phyloP scores from a whole-genome alignment of 2,888 invertebrate species.

The Amblyteles armatorius region DNA sequence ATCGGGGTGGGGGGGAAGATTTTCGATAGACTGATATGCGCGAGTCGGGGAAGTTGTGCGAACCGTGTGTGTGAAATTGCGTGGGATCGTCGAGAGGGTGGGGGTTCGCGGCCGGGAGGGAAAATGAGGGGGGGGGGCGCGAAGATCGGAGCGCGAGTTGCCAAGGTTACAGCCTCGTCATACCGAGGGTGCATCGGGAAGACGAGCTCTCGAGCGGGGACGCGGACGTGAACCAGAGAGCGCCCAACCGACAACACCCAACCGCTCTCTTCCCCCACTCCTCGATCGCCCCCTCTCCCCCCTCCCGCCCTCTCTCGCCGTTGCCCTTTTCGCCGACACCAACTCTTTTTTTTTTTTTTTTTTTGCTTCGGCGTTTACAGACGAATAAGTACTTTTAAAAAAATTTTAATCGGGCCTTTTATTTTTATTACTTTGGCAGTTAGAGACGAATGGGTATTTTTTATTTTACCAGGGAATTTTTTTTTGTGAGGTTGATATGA shows the following conservation, averaged over 20 bases:
- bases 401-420: neutral
- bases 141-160: conserved; percentile 73
- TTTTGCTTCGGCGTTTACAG: neutral
- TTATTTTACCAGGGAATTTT: too few relatives aligned
- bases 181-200: conserved; percentile 57
- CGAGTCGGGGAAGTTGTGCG: conserved; percentile 28
- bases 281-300: neutral
- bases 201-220: conserved; percentile 3
- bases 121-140: neutral
- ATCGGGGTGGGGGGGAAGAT: conserved; percentile 34
- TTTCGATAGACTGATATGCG: conserved; percentile 19
- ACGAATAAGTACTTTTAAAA: neutral
- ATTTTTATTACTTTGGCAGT: too few relatives aligned
- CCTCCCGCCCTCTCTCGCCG: neutral
- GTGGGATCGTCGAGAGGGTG: conserved; percentile 55
- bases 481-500: too few relatives aligned
- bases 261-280: neutral
- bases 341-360: neutral
- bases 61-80: conserved; percentile 54
- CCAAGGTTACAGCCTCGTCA: conserved; percentile 82
- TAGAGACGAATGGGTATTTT: too few relatives aligned
- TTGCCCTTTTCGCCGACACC: conserved; percentile 8
- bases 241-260: neutral
- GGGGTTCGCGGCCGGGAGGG: conserved; percentile 41
- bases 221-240: neutral